These are phyloP conservation scores for Apamea sordens DNA, from an alignment of 2,888 invertebrate species.

Conservation along the genomic window DNA sequence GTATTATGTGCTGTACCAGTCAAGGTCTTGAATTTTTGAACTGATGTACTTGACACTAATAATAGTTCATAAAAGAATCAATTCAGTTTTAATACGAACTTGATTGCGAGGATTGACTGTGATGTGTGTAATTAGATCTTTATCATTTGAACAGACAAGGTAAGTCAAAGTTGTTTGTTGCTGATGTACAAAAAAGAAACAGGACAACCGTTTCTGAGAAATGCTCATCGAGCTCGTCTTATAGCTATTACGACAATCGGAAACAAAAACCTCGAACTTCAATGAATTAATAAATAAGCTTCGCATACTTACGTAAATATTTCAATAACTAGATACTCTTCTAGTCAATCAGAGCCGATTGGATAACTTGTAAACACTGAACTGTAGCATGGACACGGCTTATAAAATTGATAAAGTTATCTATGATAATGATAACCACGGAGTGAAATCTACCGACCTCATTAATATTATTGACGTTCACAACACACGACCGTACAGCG, in stretches of 20 bases:
- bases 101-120: constrained; percentile 1
- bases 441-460: constrained; percentile 46
- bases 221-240: constrained; percentile 1
- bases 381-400: constrained; percentile 36
- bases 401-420: constrained; percentile 56
- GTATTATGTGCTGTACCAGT: background rate
- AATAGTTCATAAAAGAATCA: background rate
- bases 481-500: constrained; percentile 17
- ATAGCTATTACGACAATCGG: background rate
- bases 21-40: constrained; percentile 26
- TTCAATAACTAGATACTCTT: background rate
- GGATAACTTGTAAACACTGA: constrained; percentile 45
- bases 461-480: constrained; percentile 21
- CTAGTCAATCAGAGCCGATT: constrained; percentile 2
- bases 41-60: background rate
- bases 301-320: constrained; percentile 46
- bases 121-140: constrained; percentile 3
- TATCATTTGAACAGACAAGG: background rate
- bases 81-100: constrained; percentile 1
- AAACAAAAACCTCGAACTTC: background rate
- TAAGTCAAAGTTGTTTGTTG: background rate
- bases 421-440: constrained; percentile 55
- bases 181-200: background rate
- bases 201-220: constrained; percentile 8
- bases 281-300: background rate